A percentile compares a stretch with the other conserved stretches of the same genome.
Evolutionary conservation across 2,888 invertebrate species (phyloP).

Genomic region (Odiellus spinosus): DNA sequence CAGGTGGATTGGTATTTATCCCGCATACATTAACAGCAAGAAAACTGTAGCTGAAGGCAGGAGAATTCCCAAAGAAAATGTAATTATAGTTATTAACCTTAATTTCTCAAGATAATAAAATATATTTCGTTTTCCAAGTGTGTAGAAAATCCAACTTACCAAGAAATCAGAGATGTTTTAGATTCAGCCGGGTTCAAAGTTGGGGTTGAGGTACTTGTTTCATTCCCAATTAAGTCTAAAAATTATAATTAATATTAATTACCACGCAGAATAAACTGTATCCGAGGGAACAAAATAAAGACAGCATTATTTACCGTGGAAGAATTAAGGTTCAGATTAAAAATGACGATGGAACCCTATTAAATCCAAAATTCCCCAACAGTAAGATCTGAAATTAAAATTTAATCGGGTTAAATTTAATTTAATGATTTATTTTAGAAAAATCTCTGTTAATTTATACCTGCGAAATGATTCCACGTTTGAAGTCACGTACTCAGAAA

Average conservation of each 20-base stretch:
- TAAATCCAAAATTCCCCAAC: slow-evolving; percentile 51
- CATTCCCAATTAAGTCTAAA: background rate
- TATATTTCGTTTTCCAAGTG: slow-evolving; percentile 36
- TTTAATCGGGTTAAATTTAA: too few relatives aligned
- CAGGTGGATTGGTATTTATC: slow-evolving; percentile 86
- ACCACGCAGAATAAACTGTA: slow-evolving; percentile 56
- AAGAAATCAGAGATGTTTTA: slow-evolving; percentile 86
- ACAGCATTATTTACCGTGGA: slow-evolving; percentile 56
- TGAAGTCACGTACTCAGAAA: slow-evolving; percentile 48
- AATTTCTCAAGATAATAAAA: too few relatives aligned
- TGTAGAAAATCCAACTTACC: slow-evolving; percentile 86
- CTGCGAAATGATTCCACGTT: slow-evolving; percentile 71
- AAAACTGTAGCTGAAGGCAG: slow-evolving; percentile 80
- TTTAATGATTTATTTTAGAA: slow-evolving; percentile 3
- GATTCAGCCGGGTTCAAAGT: slow-evolving; percentile 64
- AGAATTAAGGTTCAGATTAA: slow-evolving; percentile 81
- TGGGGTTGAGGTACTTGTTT: slow-evolving; percentile 52
- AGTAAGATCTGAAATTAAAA: slow-evolving; percentile 29
- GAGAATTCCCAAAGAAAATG: slow-evolving; percentile 56
- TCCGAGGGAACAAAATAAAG: slow-evolving; percentile 77
- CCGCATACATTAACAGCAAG: slow-evolving; percentile 86
- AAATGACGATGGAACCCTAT: slow-evolving; percentile 67
- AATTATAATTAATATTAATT: slow-evolving; percentile 2
- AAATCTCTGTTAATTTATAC: slow-evolving; percentile 49
- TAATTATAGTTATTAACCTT: too few relatives aligned